phyloP scores from a whole-genome alignment of 1,140 invertebrate species.

The Harlomillsia oculata region DNA sequence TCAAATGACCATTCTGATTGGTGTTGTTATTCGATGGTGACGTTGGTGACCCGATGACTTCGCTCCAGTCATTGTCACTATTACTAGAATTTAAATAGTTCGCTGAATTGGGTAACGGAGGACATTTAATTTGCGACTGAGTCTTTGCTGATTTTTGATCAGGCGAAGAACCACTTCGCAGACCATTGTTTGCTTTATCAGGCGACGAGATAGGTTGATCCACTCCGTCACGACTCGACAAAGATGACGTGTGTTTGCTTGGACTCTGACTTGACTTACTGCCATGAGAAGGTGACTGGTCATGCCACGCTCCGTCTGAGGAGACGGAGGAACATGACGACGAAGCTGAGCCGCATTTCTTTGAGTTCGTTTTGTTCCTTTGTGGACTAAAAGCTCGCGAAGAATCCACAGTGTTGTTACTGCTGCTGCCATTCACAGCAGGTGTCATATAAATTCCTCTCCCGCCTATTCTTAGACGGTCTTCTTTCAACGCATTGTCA shows the following conservation, averaged over 20 bases:
- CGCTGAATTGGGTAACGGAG: neutral
- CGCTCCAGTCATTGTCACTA: neutral
- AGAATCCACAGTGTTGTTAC: neutral
- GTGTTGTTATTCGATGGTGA: too few species aligned
- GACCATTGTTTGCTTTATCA: conserved; percentile 14
- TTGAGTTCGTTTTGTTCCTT: neutral
- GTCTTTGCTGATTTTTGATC: too few species aligned
- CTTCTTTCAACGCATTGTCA: conserved; percentile 44
- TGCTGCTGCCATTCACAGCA: neutral
- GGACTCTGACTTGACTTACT: conserved; percentile 8
- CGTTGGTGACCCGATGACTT: neutral
- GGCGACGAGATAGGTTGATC: conserved; percentile 1
- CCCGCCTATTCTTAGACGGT: conserved; percentile 30
- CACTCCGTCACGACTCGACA: conserved; percentile 5
- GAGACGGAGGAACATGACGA: too few species aligned
- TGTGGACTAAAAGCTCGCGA: neutral
- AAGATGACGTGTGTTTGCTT: conserved; percentile 12
- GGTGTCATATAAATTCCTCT: conserved; percentile 31
- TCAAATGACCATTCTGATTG: too few species aligned
- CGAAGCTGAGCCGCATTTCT: neutral
- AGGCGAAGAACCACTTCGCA: too few species aligned
- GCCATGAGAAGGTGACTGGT: neutral
- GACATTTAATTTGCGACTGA: neutral
- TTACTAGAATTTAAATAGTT: neutral
- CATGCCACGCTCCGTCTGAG: conserved; percentile 2